phyloP scores from a whole-genome alignment of 1,140 invertebrate genomes.

The Dinoponera quadriceps region DNA sequence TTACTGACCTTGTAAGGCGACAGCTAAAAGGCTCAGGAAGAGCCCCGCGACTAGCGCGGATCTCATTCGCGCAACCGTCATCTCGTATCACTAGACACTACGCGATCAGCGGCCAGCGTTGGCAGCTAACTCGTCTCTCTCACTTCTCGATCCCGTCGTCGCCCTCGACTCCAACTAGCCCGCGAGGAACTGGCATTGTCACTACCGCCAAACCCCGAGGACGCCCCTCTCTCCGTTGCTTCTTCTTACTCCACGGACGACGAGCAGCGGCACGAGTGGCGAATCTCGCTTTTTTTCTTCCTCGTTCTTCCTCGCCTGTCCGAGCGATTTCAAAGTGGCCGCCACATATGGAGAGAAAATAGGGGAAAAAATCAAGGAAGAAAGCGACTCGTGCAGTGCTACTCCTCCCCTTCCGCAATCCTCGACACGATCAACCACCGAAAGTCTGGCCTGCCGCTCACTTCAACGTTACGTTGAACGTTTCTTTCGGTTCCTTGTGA shows the following conservation, averaged over 20 bases:
- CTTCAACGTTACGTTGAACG: too few relatives aligned
- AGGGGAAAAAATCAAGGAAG: too few relatives aligned
- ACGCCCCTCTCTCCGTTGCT: constrained; percentile 74
- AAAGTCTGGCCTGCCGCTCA: too few relatives aligned
- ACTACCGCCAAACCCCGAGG: constrained; percentile 77
- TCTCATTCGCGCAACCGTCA: constrained; percentile 84
- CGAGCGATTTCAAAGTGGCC: too few relatives aligned
- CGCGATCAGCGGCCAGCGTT: constrained; percentile 81
- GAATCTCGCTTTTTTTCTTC: constrained; percentile 7
- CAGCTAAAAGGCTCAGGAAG: constrained; percentile 81
- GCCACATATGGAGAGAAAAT: too few relatives aligned
- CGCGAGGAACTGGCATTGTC: constrained; percentile 81
- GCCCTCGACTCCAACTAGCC: constrained; percentile 81
- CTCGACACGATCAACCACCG: too few relatives aligned
- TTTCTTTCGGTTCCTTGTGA: too few relatives aligned
- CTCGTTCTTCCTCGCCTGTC: not conserved
- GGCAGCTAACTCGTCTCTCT: constrained; percentile 78
- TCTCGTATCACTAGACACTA: constrained; percentile 82
- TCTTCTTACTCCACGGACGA: constrained; percentile 54
- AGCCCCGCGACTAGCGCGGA: constrained; percentile 82
- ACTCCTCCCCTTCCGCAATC: too few relatives aligned
- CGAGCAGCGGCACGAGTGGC: constrained; percentile 2
- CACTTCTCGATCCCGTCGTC: constrained; percentile 77
- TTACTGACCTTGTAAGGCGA: constrained; percentile 83
- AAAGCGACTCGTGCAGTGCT: too few relatives aligned